Percentiles rank a stretch among this genome's conserved stretches.
Conservation (phyloP, 2,888 invertebrate genomes). For the Argyresthia albistria region DNA sequence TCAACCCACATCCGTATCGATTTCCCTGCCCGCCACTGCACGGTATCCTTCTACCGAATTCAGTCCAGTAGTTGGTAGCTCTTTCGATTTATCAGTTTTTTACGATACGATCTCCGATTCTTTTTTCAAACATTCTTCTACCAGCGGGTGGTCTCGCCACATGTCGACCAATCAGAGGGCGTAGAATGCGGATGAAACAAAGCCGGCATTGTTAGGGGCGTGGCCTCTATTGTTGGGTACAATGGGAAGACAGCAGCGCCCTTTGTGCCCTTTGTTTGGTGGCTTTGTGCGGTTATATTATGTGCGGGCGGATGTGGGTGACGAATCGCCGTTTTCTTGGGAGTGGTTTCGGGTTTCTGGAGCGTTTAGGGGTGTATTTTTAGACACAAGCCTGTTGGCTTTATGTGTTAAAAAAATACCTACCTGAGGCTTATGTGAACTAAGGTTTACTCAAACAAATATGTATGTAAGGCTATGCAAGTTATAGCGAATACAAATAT, state of each 20-base stretch:
- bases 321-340: slow-evolving; percentile 12
- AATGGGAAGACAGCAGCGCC: slow-evolving; percentile 60
- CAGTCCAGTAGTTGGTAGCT: slow-evolving; percentile 2
- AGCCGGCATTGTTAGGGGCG: slow-evolving; percentile 52
- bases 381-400: too few species aligned
- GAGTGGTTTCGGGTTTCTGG: slow-evolving; percentile 1
- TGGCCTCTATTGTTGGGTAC: slow-evolving; percentile 52
- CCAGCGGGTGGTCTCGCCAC: slow-evolving; percentile 40
- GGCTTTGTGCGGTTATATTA: slow-evolving; percentile 35
- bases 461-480: too few species aligned
- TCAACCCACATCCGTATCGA: not conserved
- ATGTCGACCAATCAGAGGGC: slow-evolving; percentile 39
- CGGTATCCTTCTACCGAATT: not conserved
- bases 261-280: slow-evolving; percentile 53
- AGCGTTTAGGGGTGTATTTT: too few species aligned
- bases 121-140: slow-evolving; percentile 24
- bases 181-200: slow-evolving; percentile 55
- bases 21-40: slow-evolving; percentile 1
- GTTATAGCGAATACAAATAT: too few species aligned
- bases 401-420: too few species aligned
- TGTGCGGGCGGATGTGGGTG: slow-evolving; percentile 18
- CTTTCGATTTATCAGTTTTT: slow-evolving; percentile 4
- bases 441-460: too few species aligned
- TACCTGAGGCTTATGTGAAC: too few species aligned
- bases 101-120: not conserved